Conservation (phyloP, 2,797 vertebrate species). For the Sus cebifrons region DNA sequence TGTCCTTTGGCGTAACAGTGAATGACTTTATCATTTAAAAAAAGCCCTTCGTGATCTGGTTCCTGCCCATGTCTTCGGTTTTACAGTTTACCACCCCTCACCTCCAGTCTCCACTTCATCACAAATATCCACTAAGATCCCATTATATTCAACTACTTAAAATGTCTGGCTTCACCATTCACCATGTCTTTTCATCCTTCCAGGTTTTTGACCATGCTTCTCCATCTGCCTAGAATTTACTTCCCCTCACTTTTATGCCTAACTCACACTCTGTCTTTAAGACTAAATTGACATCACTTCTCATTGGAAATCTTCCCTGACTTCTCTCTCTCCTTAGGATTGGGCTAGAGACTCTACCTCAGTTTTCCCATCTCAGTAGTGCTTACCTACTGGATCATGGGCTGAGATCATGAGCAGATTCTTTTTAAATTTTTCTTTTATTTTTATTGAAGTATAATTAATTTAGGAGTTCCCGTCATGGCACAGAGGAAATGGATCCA, state of each 20-base stretch:
- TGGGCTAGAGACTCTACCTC: background rate
- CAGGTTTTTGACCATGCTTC: slow-evolving; percentile 7
- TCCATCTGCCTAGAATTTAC: background rate
- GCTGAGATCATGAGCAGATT: background rate
- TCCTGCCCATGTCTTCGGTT: background rate
- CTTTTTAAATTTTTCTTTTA: too few relatives aligned
- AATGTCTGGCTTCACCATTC: background rate
- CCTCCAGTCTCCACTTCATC: slow-evolving; percentile 13
- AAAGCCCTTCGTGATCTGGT: background rate
- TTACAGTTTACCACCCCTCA: background rate
- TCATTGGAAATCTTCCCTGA: background rate
- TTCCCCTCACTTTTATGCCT: slow-evolving; percentile 9
- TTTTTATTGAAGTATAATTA: too few relatives aligned
- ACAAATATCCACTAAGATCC: slow-evolving; percentile 14
- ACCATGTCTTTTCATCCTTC: background rate
- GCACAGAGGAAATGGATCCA: too few relatives aligned
- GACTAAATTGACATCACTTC: background rate
- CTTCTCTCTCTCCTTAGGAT: background rate
- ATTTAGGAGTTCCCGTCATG: too few relatives aligned
- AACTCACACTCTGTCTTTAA: background rate
- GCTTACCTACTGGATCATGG: background rate
- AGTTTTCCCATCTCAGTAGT: background rate
- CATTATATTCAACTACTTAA: background rate
- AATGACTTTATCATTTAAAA: background rate
- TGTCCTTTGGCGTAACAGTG: background rate